Evolutionary conservation across 2,888 invertebrate species (phyloP).

Genomic region (Morinoia aosen): DNA sequence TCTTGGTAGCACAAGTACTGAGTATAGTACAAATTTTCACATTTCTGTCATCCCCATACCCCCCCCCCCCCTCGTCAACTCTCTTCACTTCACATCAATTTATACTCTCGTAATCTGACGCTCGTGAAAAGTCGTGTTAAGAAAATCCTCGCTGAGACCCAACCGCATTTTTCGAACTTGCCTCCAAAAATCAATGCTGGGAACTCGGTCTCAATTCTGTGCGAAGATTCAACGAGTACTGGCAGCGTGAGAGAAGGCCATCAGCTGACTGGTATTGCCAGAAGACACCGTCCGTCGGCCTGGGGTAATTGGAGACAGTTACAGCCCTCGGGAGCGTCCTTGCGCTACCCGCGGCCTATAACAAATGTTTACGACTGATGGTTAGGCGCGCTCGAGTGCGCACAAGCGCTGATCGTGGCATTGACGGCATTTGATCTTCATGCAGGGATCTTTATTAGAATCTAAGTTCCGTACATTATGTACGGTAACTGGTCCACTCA

Average conservation of each 20-base stretch:
- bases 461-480: background rate
- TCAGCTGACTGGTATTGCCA: background rate
- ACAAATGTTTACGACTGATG: slow-evolving; percentile 36
- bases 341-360: background rate
- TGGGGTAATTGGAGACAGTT: slow-evolving; percentile 14
- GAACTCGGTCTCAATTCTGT: background rate
- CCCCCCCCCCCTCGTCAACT: background rate
- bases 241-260: background rate
- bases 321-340: background rate
- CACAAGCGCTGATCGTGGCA: background rate
- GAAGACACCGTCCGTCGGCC: background rate
- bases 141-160: background rate
- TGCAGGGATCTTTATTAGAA: slow-evolving; percentile 3
- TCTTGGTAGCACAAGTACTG: background rate
- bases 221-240: background rate
- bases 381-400: background rate
- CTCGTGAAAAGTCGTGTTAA: background rate
- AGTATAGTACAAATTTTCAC: background rate
- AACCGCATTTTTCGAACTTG: background rate
- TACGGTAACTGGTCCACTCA: background rate
- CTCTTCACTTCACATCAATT: background rate
- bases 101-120: background rate
- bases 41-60: background rate
- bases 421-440: background rate
- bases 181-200: background rate